These are phyloP conservation scores for Cynocephalus volans DNA, from an alignment of 2,113 vertebrate species.

Conservation along the genomic window DNA sequence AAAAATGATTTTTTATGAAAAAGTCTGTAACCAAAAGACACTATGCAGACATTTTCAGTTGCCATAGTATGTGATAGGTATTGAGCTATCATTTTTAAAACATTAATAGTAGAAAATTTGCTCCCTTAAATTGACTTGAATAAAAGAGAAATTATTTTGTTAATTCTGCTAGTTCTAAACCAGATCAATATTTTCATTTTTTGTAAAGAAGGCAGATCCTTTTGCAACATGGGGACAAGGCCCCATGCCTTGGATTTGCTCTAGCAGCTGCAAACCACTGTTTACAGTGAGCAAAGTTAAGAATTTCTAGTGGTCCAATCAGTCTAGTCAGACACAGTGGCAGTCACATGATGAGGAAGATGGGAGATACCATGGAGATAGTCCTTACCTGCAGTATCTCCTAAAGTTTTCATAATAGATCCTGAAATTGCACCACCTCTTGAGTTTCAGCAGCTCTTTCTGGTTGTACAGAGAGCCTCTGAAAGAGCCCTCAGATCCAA, in stretches of 20 bases:
- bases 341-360: background rate
- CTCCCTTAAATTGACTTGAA: background rate
- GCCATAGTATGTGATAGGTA: background rate
- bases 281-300: background rate
- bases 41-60: background rate
- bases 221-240: background rate
- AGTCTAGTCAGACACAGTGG: background rate
- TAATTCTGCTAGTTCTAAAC: background rate
- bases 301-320: background rate
- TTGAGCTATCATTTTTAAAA: background rate
- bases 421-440: background rate
- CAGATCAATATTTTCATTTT: background rate
- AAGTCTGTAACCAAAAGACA: background rate
- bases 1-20: constrained; percentile 2
- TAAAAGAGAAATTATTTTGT: background rate
- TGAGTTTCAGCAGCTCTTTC: background rate
- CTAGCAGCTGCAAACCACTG: background rate
- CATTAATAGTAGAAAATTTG: background rate
- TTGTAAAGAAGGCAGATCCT: background rate
- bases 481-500: background rate
- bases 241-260: background rate
- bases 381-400: background rate
- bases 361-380: background rate
- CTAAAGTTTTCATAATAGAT: background rate
- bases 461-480: background rate